Evolutionary conservation across 2,888 invertebrate genomes (phyloP), one percentile per base, ranked within the genome.

Genomic region (Lasioglossum villosulum): DNA sequence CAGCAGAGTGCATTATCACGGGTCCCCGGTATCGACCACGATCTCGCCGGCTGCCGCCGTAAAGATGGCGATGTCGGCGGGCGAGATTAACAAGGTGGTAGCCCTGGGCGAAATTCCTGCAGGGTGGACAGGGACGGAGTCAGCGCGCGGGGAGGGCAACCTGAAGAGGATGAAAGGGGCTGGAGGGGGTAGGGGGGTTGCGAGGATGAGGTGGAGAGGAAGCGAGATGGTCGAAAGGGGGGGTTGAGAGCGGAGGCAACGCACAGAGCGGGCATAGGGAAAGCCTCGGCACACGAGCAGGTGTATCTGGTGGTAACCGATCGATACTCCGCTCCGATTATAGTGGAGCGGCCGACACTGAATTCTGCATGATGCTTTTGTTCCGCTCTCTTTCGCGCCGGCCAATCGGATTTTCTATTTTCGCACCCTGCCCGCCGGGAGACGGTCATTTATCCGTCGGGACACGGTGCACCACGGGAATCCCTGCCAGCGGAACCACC

Each of bases 391-490:
- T 89, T 91, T 89, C 89, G 83, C 90, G 82, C 91, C 88, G 90
- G 88, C 91, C 90, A 91, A 91, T 92, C 92, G 92, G 91, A 90
- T 93, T 93, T 92, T 93, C 93, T 93, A 93, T 93, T 93, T 92
- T 92, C 88, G 90, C 90, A 84, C 84, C 82, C 89, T 77, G 86
- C 80, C 76, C 48, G 63, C 66, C 79, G 52, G 72, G 78, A 86
- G 75, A 71, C 66, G 68, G 70, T 66, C 75, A 39, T 84, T 84
- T 78, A 84, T 84, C 84, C 75, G 16, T 66, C 75, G 59, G 34
- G 23, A 68, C 83, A 68, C 34, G 63, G n/a, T 66, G 45, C 66
- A 45, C 66, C 68, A 12, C 39, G 68, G 63, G 75, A 45, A 63
- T 75, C 71, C 16, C 39, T 14, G n/a, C 42, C 23, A 6, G 42